Evolutionary conservation across 2,888 invertebrate genomes (phyloP), one percentile per base, ranked within the genome.

Genomic region (Sarcophaga rosellei): DNA sequence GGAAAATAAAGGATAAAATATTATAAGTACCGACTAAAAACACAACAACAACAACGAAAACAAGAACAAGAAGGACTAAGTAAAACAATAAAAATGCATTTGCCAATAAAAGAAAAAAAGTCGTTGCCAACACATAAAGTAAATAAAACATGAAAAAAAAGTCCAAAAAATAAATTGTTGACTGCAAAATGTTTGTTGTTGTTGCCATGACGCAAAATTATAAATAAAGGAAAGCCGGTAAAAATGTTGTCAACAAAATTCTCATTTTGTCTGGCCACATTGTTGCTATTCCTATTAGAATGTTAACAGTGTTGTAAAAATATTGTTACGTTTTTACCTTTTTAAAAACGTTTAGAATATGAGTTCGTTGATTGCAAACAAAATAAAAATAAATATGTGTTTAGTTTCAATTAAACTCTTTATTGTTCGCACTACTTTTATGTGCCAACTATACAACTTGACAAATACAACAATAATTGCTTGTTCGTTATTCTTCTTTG

Each of bases 11-110:
- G 86, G 76, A 80, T 76, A 66, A 82, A 79, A 82, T 66, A 53
- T 53, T 65, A 70, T 35, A 86, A 83, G 61, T 65, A 83, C 86
- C 83, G 80, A 73, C 80, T 80, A 80, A 86, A 76, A 76, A 62
- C 20, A 57, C 74, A 74, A 78, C 23, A 45, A 69, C 23, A n/a
- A 69, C 57, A 10, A 57, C 8, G 57, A 76, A 53, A 59, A 70
- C 59, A 85, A 63, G 53, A 80, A 62, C 35, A 70, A 25, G n/a
- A n/a, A 25, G 17, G 20, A 21, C 35, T n/a, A 59, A 25, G 57
- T 21, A 57, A 12, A 63, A 45, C 12, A 79, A 68, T 35, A 44
- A 23, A 66, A 17, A 47, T 12, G 15, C 61, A 53, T 15, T 65
- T 57, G 12, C 25, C n/a, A n/a, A n/a, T n/a, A n/a, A 57, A 59